Base-by-base conservation (phyloP, 2,888 invertebrate genomes). In the Mimumesa dahlbomi region DNA sequence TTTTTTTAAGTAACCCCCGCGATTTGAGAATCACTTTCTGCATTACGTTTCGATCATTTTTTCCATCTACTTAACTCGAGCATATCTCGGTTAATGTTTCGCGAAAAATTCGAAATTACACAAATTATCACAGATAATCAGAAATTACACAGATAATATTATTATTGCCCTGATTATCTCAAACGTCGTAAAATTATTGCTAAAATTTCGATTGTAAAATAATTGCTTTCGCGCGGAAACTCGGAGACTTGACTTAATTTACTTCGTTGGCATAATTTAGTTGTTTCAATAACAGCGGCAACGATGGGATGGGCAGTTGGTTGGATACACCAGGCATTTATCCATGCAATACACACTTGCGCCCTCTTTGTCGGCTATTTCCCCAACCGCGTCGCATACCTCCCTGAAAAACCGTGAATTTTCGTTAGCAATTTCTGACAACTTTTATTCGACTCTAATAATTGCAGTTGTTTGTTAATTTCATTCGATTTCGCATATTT, bases 271-370 rank as follows among this genome's bases (percentile, higher is more conserved):
- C 21, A 16, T 25, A 25, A 18, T 46, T 22, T 3, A 36, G 4
- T 36, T 31, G 46, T 2, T 40, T 90, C 89, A 93, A 85, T 93
- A 94, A 87, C 95, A 95, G 75, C 91, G 92, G 88, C 97, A 97
- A 86, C 94, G 92, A 77, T 94, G 90, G 52, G 91, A 90, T 4
- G 95, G 95, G 82, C 96, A 96, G 67, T 91, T 91, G 0, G 95
- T 93, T 3, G 93, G 93, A 87, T 95, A 94, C 43, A 94, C 94
- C 76, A 97, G 92, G 89, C 97, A 97, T 82, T 94, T 92, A 88
- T 97, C 96, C 92, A 95, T 93, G 87, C 97, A 97, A 87, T 95
- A 95, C 21, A 95, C 93, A 82, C 95, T 96, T 0, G 96, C 95
- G 5, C 95, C 96, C 0, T 92, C 92, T 42, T 92, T 91, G 7